Evolutionary conservation across 2,797 vertebrate species (phyloP).

Genomic region (Iguana delicatissima): DNA sequence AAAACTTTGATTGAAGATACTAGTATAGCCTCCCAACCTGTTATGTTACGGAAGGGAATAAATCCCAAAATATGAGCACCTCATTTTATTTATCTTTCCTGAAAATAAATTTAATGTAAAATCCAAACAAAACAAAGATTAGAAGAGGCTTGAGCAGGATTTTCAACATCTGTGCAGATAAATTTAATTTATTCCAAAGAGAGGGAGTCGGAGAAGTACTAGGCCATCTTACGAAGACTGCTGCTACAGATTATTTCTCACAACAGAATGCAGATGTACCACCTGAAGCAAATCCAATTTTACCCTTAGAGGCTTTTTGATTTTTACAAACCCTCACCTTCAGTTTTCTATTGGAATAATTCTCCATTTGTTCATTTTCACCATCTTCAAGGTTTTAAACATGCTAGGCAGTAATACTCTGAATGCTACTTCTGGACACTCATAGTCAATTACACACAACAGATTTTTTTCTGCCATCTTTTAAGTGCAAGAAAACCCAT

Average conservation of each 20-base stretch:
- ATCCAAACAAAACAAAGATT: slow-evolving; percentile 72
- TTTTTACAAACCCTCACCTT: slow-evolving; percentile 34
- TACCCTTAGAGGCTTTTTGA: slow-evolving; percentile 61
- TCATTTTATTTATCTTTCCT: slow-evolving; percentile 67
- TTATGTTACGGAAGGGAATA: slow-evolving; percentile 59
- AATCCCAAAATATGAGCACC: slow-evolving; percentile 64
- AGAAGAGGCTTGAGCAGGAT: slow-evolving; percentile 69
- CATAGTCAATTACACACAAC: slow-evolving; percentile 28
- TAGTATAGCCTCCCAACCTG: slow-evolving; percentile 55
- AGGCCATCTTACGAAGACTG: slow-evolving; percentile 58
- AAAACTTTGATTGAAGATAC: slow-evolving; percentile 50
- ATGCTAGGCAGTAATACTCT: slow-evolving; percentile 41
- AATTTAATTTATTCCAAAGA: slow-evolving; percentile 75
- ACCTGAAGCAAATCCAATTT: slow-evolving; percentile 51
- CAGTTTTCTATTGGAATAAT: slow-evolving; percentile 33
- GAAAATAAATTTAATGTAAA: slow-evolving; percentile 75
- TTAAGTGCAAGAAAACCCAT: slow-evolving; percentile 27
- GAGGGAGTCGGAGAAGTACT: slow-evolving; percentile 61
- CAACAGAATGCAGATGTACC: slow-evolving; percentile 56
- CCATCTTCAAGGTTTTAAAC: slow-evolving; percentile 41
- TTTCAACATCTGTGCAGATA: slow-evolving; percentile 78
- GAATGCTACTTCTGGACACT: slow-evolving; percentile 42
- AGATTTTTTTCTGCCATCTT: slow-evolving; percentile 25
- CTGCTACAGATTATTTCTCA: slow-evolving; percentile 68
- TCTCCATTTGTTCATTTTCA: slow-evolving; percentile 34